Base-by-base conservation (phyloP, 2,888 invertebrate genomes). In the Eumerus sabulonum region DNA sequence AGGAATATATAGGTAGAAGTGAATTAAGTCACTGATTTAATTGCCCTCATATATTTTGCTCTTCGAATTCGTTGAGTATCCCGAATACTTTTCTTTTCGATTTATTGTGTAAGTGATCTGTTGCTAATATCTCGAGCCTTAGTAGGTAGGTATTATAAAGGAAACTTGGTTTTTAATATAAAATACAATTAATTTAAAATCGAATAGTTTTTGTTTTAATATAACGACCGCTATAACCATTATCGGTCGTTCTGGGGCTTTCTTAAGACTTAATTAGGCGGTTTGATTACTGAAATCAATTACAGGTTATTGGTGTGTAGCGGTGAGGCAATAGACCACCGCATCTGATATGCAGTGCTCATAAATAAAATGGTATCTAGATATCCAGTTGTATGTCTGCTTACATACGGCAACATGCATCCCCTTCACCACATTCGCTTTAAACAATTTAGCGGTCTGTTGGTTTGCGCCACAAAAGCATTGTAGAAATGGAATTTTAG, bases 331-430 rank as follows among this genome's bases (percentile, higher is more conserved):
- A 72, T 66, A 66, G 72, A 50, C 59, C 35, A 72, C 60, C 72
- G 45, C 48, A 72, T 76, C 76, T 77, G 76, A 77, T 77, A 72
- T 60, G 66, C 60, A 44, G 57, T 42, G 19, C 53, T 72, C 76
- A 77, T 77, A 77, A 77, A 72, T 72, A 62, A 67, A 66, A 62
- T 57, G 51, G 72, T 77, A 77, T 72, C 76, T 72, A 51, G 51
- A 44, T 50, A 76, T 70, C 59, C 51, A 70, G 12, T 27, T 27
- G n/a, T n/a, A n/a, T 9, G 35, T n/a, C 27, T n/a, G n/a, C 5
- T n/a, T 17, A 12, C 18, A 17, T 17, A 48, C 9, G 13, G 27
- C 4, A 9, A 13, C 19, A 59, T 59, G 70, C 47, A 7, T 76
- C 76, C 76, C 76, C 64, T 72, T 76, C 76, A 72, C 76, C 56